Conservation (phyloP, 2,113 vertebrate genomes). For the Sapayoa aenigma region DNA sequence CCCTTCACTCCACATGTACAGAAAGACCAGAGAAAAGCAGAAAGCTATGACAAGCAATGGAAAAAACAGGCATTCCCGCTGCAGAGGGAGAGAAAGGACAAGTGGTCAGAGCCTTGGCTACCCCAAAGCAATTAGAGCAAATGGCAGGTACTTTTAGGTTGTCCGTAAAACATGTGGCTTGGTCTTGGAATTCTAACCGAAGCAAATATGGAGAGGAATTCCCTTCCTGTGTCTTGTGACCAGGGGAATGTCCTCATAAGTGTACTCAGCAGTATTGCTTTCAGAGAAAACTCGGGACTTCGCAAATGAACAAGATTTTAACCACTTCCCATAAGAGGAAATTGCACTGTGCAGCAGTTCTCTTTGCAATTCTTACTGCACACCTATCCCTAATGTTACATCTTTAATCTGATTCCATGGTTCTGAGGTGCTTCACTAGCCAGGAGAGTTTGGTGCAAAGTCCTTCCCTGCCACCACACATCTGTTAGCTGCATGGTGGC, state of each 20-base stretch:
- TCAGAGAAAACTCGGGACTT: background rate
- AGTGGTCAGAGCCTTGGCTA: background rate
- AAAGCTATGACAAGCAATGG: slow-evolving; percentile 79
- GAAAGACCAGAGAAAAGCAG: slow-evolving; percentile 80
- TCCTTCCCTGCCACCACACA: background rate
- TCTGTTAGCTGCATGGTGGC: background rate
- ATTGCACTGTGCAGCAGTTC: background rate
- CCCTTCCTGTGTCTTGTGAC: background rate
- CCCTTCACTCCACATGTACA: slow-evolving; percentile 87
- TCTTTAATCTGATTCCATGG: background rate
- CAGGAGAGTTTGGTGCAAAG: background rate
- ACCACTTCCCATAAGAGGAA: accelerated
- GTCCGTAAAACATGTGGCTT: background rate
- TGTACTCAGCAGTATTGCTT: background rate
- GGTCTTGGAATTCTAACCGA: background rate
- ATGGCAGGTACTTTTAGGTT: background rate
- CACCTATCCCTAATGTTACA: background rate
- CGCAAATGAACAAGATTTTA: background rate
- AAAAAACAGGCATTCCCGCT: slow-evolving; percentile 79
- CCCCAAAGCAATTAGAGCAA: background rate
- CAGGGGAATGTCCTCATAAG: background rate
- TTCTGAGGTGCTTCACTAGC: background rate
- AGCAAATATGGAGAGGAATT: background rate
- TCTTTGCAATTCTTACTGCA: background rate
- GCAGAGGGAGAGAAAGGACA: slow-evolving; percentile 35